Evolutionary conservation across 2,888 invertebrate genomes (phyloP), one percentile per base, ranked within the genome.

Genomic region (Sabellastarte sp.): DNA sequence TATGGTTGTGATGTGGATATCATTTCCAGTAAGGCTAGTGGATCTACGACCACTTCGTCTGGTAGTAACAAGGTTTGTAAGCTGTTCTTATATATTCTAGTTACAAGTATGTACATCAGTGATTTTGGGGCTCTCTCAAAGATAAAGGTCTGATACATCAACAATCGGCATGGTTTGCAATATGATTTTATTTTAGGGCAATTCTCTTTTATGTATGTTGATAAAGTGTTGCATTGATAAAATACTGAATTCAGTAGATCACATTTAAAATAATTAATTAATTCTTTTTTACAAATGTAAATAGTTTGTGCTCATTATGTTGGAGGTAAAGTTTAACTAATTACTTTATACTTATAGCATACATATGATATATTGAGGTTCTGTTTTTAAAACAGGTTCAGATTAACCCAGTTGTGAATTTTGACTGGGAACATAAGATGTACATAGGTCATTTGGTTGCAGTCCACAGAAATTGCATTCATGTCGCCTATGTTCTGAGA

Each of bases 401-500:
- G 80, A 88, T 94, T 55, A 91, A 90, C 77, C 93, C 92, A 82
- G 88, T 94, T 57, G 94, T 95, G 29, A 94, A 95, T 78, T 95
- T 92, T 83, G 91, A 91, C 72, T 96, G 96, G 96, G 95, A 95
- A 81, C 88, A 90, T 56, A 90, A 90, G 75, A 91, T 91, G 79
- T 93, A 94, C 77, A 87, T 89, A 0, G 95, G 96, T 0, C 92
- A 93, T 79, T 86, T 96, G 65, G 88, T 96, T 51, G 93, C 95
- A 10, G 90, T 93, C 52, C 95, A 96, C 83, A 89, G 91, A 76
- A 89, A 89, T 77, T 92, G 93, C 62, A 90, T 91, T 77, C 92
- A 91, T 83, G 86, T 95, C 72, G 96, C 96, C 0, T 96, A 95
- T 85, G 92, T 90, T 65, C 90, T 96, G 68, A 93, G 92, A 89